Evolutionary conservation across 2,113 vertebrate genomes (phyloP), one percentile per base, ranked within the genome.

Genomic region (Oreochromis tanganicae): DNA sequence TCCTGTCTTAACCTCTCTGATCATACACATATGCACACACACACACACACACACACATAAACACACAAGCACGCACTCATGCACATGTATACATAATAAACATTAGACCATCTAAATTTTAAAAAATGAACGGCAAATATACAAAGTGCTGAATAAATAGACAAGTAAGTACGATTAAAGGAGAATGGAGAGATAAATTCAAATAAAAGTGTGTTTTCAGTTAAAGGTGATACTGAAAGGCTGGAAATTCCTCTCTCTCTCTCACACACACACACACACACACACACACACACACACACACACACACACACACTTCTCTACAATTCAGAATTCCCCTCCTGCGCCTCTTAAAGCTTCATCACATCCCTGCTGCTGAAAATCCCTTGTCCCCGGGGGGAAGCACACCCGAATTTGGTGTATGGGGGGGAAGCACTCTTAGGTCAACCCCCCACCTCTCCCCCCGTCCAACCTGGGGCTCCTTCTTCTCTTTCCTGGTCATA

Each of bases 1-100:
- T 96, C 96, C 96, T 95, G 96, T 95, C 92, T 92, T 96, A 95
- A 94, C 95, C 90, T 93, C 83, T 90, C 89, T 93, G 94, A 94
- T 91, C 95, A 92, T 84, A 91, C 91, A 93, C 94, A 92, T 85
- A 93, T 88, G 89, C 92, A 88, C 87, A 66, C 27, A 56, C 86
- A 80, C 90, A 21, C 21, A 21, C 21, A 21, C 21, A 85, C 85
- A 89, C 87, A 9, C 50, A 54, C 82, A 82, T 6, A 85, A 80
- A 89, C 84, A 7, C 89, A 91, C 92, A 92, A 85, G 91, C 87
- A 88, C 79, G 86, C 87, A 9, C 68, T 56, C 87, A 80, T 80
- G 85, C 91, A 8, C 61, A 75, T 32, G 41, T 73, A 85, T 79
- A 86, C 7, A 10, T 81, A 83, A 83, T 19, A 84, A 84, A 84